These are phyloP conservation scores for Seriola quinqueradiata DNA, from an alignment of 2,113 vertebrate species.

Conservation along the genomic window DNA sequence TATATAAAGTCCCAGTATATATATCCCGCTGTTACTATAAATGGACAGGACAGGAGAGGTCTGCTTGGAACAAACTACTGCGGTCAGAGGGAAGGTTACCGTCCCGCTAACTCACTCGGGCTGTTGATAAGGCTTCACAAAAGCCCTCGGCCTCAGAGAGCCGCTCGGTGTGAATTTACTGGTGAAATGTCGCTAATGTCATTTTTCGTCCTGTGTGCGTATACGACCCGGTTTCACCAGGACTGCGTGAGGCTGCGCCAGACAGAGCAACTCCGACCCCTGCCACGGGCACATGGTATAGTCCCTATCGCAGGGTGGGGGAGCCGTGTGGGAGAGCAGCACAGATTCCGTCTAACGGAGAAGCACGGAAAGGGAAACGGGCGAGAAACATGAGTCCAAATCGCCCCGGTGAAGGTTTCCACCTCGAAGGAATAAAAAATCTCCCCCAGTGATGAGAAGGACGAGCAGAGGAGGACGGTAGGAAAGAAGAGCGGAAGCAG, in stretches of 20 bases:
- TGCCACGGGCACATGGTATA: constrained; percentile 68
- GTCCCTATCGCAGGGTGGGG: constrained; percentile 82
- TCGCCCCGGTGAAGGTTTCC: constrained; percentile 72
- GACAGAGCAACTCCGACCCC: constrained; percentile 47
- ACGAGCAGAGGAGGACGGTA: constrained; percentile 4
- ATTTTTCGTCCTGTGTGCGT: neutral
- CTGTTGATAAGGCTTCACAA: neutral
- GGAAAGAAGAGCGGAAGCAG: constrained; percentile 24
- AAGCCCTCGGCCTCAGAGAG: neutral
- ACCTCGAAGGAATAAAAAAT: constrained; percentile 57
- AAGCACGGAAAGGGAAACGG: constrained; percentile 72
- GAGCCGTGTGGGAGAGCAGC: constrained; percentile 72
- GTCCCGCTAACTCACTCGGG: neutral
- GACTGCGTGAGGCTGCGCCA: constrained; percentile 56
- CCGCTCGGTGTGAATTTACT: neutral
- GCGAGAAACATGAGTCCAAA: constrained; percentile 70
- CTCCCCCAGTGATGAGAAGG: neutral
- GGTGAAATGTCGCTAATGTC: neutral
- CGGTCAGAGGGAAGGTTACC: constrained; percentile 54
- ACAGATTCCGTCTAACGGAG: constrained; percentile 79
- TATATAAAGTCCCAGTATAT: constrained; percentile 83
- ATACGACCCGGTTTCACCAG: constrained; percentile 27
- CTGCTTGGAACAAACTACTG: constrained; percentile 76
- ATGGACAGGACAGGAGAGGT: constrained; percentile 86
- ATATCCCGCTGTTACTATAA: constrained; percentile 89